phyloP scores from a whole-genome alignment of 2,113 vertebrate genomes.

The Mirounga angustirostris region DNA sequence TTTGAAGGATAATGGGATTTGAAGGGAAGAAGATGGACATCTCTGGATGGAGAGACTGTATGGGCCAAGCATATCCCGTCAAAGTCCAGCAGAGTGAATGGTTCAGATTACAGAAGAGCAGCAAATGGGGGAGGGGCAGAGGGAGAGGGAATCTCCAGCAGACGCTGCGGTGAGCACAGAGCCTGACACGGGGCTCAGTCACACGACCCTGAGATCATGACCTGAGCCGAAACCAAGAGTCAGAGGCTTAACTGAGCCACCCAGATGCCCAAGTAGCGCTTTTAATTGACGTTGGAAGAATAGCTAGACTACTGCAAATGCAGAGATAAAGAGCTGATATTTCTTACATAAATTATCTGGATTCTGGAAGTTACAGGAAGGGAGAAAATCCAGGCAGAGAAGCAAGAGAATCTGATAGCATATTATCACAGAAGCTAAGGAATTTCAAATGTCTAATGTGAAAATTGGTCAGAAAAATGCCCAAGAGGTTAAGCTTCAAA shows the following conservation, averaged over 20 bases:
- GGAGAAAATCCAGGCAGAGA: not conserved
- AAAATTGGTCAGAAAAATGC: not conserved
- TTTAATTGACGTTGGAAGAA: not conserved
- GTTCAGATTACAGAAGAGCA: not conserved
- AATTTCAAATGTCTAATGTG: constrained; percentile 15
- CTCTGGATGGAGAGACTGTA: not conserved
- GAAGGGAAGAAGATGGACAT: not conserved
- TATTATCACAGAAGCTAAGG: not conserved
- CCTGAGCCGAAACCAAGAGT: not conserved
- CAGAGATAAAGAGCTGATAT: not conserved
- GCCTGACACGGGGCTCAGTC: not conserved
- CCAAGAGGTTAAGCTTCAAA: not conserved
- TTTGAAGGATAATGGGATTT: not conserved
- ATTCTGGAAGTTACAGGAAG: not conserved
- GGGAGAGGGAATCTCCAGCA: not conserved
- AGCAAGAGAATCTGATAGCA: not conserved
- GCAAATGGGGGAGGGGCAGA: not conserved
- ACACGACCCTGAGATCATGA: not conserved
- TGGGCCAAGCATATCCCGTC: not conserved
- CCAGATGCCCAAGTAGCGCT: not conserved
- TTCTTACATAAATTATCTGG: not conserved
- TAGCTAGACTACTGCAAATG: not conserved
- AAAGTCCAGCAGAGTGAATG: not conserved
- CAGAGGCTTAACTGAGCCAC: not conserved
- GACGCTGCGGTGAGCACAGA: not conserved